These are phyloP conservation scores for Gallinago stenura DNA, from an alignment of 2,797 vertebrate species.

Conservation along the genomic window DNA sequence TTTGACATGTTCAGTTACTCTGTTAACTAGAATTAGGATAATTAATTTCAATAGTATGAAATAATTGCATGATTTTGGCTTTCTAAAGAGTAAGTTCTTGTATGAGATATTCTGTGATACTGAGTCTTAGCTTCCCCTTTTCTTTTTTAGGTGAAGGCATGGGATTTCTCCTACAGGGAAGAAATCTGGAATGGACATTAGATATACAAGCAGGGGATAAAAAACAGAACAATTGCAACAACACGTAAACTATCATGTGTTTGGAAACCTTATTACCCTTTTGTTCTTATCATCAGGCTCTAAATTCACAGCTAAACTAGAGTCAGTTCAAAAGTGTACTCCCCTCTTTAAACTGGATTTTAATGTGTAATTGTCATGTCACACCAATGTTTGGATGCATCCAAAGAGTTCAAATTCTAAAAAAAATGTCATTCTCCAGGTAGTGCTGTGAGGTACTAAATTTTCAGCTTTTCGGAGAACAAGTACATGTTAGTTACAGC, in stretches of 20 bases:
- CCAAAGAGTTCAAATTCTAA: not conserved
- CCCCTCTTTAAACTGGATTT: not conserved
- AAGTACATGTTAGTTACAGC: not conserved
- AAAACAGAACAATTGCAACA: not conserved
- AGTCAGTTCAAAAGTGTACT: not conserved
- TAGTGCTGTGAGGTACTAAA: not conserved
- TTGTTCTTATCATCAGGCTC: not conserved
- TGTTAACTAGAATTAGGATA: not conserved
- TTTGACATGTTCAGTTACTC: not conserved
- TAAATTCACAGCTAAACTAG: not conserved
- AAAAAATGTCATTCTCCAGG: not conserved
- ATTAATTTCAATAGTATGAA: not conserved
- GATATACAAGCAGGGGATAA: not conserved
- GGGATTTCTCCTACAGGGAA: not conserved
- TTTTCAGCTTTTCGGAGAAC: not conserved
- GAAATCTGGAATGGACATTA: not conserved
- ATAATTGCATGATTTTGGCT: not conserved
- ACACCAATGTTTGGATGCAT: not conserved
- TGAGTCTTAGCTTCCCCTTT: not conserved
- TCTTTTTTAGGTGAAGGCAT: not conserved
- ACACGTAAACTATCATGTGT: not conserved
- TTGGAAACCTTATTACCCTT: not conserved
- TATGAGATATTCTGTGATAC: not conserved
- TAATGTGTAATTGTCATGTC: not conserved
- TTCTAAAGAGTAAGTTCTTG: not conserved